Percentiles rank a stretch among this genome's conserved stretches.
Conservation (phyloP, 2,888 invertebrate genomes). For the Frankliniella intonsa region DNA sequence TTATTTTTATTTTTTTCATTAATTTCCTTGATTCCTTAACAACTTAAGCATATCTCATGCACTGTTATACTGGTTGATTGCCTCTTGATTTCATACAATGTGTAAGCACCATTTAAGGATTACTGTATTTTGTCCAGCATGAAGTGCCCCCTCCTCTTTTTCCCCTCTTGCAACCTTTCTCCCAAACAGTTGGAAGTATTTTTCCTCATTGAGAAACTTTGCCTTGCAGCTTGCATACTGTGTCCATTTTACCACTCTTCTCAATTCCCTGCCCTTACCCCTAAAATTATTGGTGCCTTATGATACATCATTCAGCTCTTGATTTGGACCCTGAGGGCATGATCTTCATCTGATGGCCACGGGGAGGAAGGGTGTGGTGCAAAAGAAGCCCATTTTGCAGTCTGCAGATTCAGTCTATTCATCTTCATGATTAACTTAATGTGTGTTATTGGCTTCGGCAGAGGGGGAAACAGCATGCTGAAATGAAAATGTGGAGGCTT, state of each 20-base stretch:
- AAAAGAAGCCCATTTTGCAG: not conserved
- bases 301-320: not conserved
- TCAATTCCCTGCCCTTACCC: not conserved
- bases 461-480: not conserved
- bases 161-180: too few species aligned
- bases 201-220: too few species aligned
- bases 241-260: not conserved
- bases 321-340: constrained; percentile 12
- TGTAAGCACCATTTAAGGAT: too few species aligned
- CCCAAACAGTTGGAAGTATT: too few species aligned
- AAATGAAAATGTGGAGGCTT: not conserved
- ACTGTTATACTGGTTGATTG: too few species aligned
- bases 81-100: too few species aligned
- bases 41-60: too few species aligned
- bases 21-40: too few species aligned
- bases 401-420: not conserved
- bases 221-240: not conserved
- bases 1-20: too few species aligned
- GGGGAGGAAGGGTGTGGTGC: not conserved
- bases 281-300: not conserved
- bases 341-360: not conserved
- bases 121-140: too few species aligned
- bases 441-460: constrained; percentile 9
- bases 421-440: not conserved
- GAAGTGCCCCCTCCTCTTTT: too few species aligned